Base-by-base conservation (phyloP, 2,888 invertebrate genomes). In the Allolobophora icterica region DNA sequence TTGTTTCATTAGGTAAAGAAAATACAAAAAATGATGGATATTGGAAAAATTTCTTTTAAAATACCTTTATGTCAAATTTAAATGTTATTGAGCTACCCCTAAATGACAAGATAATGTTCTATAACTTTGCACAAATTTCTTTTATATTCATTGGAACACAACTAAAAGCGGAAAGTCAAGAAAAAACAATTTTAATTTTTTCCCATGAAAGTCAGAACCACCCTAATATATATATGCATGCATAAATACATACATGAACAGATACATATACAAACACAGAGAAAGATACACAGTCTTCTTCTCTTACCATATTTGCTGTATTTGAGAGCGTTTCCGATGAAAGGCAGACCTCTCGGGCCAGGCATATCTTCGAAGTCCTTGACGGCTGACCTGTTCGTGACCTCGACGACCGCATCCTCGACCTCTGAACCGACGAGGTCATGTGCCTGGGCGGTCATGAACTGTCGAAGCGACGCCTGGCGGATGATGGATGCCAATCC, bases 341-440 rank as follows among this genome's bases (percentile, higher is more conserved):
- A 17, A 6, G 92, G 92, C 13, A 92, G 90, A 11, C 92, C 92
- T 40, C 91, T 58, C 6, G 92, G 92, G 21, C 92, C 92, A 21
- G 92, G 92, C 17, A 92, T 92, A 8, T 90, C 90, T 30, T 84
- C 52, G 90, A 90, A 92, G 30, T 84, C 34, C 87, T 91, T 91
- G 34, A 42, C 90, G 35, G 30, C 35, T 38, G 34, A 42, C 89
- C 35, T 4, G 33, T 42, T 30, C 40, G 38, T 33, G 33, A 45
- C 42, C 87, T 21, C 35, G 3, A 21, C 38, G 15, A n/a, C n/a
- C 58, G 5, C 13, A 24, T 58, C 45, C 58, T 34, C 89, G 38
- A 40, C 89, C 89, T 40, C 89, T 89, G 35, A 8, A 33, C 89
- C 38, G 30, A 13, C 89, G 24, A 89, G 89, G 38, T 33, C 89